Evolutionary conservation across 2,888 invertebrate genomes (phyloP), one percentile per base, ranked within the genome.

Genomic region (Mimumesa dahlbomi): DNA sequence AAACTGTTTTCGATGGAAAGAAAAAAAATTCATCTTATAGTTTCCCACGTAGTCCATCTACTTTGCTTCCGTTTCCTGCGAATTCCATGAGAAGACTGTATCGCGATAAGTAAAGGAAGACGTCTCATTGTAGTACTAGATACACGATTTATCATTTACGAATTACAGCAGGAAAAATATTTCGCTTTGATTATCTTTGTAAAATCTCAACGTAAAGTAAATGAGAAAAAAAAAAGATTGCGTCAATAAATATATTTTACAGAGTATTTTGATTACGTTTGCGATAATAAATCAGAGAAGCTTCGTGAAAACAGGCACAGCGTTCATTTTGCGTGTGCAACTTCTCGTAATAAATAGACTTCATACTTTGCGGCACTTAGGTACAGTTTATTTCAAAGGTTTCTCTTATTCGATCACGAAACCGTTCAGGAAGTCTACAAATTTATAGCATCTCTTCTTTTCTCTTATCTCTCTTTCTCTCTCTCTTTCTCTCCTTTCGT

Each of bases 311-410:
- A 61, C 25, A 58, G 49, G 57, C 57, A 67, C 56, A 53, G 45
- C 36, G 36, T 64, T 54, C 34, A 42, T 46, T 49, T 36, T 49
- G n/a, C n/a, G n/a, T 36, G 29, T 49, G 43, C 40, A 58, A 52
- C 19, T 34, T 54, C 22, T 40, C 40, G 65, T 58, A 59, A 66
- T 71, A 62, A 78, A 69, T 69, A 61, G 57, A 73, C 65, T 61
- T 73, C 57, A 62, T 42, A 56, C 46, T 66, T 74, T 68, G 72
- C 68, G 77, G 79, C 77, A 81, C 75, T 81, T 81, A 59, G 77
- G 75, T 81, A 79, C 50, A 67, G 43, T 77, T 61, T 75, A 68
- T 57, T 70, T 68, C 63, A 36, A 31, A 50, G 48, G 49, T 67
- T 75, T 36, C 48, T 13, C 19, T 59, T 18, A 21, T 52, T 67